Conservation (phyloP, 2,888 invertebrate species). For the Tholera decimalis region DNA sequence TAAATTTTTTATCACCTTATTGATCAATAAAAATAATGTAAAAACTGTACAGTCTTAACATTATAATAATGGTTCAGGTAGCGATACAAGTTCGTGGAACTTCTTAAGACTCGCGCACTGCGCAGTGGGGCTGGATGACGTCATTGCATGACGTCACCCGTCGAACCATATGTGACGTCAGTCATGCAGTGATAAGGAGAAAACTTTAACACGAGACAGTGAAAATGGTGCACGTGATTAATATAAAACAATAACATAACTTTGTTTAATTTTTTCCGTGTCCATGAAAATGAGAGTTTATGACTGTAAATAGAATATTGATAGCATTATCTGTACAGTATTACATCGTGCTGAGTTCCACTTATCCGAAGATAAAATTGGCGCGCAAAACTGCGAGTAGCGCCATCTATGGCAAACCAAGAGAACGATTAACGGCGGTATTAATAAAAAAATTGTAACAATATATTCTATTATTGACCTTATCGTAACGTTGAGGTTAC, state of each 20-base stretch:
- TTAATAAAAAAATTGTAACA: slow-evolving; percentile 33
- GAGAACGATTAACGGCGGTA: slow-evolving; percentile 50
- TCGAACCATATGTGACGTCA: slow-evolving; percentile 79
- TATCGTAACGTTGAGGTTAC: slow-evolving; percentile 42
- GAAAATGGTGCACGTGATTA: slow-evolving; percentile 34
- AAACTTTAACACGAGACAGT: slow-evolving; percentile 41
- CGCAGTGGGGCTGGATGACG: slow-evolving; percentile 74
- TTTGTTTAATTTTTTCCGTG: slow-evolving; percentile 3
- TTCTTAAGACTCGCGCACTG: slow-evolving; percentile 72
- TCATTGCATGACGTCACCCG: slow-evolving; percentile 83
- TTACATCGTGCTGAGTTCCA: slow-evolving; percentile 25
- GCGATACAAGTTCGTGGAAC: slow-evolving; percentile 73
- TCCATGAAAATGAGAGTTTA: slow-evolving; percentile 17
- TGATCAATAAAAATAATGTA: slow-evolving; percentile 52
- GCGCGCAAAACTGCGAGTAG: slow-evolving; percentile 42
- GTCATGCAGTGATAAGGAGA: slow-evolving; percentile 61
- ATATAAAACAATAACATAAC: slow-evolving; percentile 5
- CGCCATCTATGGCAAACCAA: slow-evolving; percentile 75
- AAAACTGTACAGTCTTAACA: slow-evolving; percentile 58
- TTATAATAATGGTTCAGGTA: slow-evolving; percentile 64
- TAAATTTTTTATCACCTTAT: slow-evolving; percentile 21
- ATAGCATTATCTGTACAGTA: slow-evolving; percentile 35
- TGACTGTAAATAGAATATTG: slow-evolving; percentile 16
- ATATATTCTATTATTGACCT: slow-evolving; percentile 37
- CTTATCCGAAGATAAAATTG: slow-evolving; percentile 35